Evolutionary conservation across 2,888 invertebrate genomes (phyloP).

Genomic region (Agrilus biguttatus): DNA sequence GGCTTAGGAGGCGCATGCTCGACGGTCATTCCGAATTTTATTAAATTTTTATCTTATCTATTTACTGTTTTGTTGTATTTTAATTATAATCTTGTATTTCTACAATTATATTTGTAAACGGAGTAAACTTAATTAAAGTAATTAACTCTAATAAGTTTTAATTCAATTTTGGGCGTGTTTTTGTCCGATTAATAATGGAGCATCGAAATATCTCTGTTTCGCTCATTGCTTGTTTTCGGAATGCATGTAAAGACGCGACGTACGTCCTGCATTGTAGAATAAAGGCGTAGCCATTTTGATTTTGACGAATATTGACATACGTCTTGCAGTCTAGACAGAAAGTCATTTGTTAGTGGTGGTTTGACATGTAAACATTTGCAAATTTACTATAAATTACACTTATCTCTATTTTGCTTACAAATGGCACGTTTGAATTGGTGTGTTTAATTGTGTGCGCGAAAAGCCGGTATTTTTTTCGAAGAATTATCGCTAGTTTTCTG

Average conservation of each 20-base stretch:
- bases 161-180: constrained; percentile 25
- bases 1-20: too few species aligned
- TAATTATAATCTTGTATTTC: too few species aligned
- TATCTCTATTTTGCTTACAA: constrained; percentile 4
- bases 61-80: too few species aligned
- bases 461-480: constrained; percentile 2
- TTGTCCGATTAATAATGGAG: constrained; percentile 12
- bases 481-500: constrained; percentile 1
- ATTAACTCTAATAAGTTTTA: constrained; percentile 1
- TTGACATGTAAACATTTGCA: constrained; percentile 34
- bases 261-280: constrained; percentile 20
- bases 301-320: constrained; percentile 62
- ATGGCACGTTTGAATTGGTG: constrained; percentile 7
- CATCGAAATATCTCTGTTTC: constrained; percentile 7
- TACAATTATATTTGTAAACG: too few species aligned
- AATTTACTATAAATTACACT: constrained; percentile 9
- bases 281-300: constrained; percentile 57
- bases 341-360: constrained; percentile 34
- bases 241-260: constrained; percentile 6
- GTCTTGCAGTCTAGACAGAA: constrained; percentile 35
- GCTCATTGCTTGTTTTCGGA: constrained; percentile 1
- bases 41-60: too few species aligned
- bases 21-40: too few species aligned
- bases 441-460: constrained; percentile 1
- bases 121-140: too few species aligned